Evolutionary conservation across 1,140 invertebrate species (phyloP).

Genomic region (Polypedilum vanderplanki): DNA sequence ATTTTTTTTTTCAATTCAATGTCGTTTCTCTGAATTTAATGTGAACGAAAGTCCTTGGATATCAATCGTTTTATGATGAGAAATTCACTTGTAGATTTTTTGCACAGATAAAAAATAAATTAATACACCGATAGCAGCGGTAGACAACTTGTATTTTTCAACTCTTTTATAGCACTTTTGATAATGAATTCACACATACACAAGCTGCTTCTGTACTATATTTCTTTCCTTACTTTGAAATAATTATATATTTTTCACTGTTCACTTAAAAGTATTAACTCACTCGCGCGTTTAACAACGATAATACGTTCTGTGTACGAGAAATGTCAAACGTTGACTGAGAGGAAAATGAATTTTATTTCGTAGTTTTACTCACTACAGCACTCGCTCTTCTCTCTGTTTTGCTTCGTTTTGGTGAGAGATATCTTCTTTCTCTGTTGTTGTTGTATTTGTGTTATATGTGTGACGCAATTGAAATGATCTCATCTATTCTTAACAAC

Average conservation of each 20-base stretch:
- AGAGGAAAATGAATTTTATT: slow-evolving; percentile 4
- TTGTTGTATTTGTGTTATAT: slow-evolving; percentile 8
- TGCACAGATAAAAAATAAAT: background rate
- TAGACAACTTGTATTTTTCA: background rate
- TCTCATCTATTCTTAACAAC: background rate
- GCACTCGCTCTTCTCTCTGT: background rate
- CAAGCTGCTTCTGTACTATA: background rate
- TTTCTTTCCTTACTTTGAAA: background rate
- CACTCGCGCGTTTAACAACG: background rate
- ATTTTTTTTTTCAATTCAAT: background rate
- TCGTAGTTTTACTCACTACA: slow-evolving; percentile 4
- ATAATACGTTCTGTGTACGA: background rate
- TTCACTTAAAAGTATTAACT: background rate
- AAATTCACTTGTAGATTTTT: slow-evolving; percentile 13
- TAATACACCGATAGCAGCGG: background rate
- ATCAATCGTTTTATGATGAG: background rate
- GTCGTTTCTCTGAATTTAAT: background rate
- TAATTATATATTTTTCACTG: slow-evolving; percentile 12
- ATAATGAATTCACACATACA: background rate
- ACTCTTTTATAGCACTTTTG: slow-evolving; percentile 15
- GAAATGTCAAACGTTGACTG: slow-evolving; percentile 4
- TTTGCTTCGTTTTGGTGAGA: background rate
- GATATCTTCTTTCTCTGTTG: background rate
- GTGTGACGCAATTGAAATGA: background rate
- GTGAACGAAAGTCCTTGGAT: background rate